These are phyloP conservation scores for Alauda arvensis DNA, from an alignment of 2,797 vertebrate species.

Conservation along the genomic window DNA sequence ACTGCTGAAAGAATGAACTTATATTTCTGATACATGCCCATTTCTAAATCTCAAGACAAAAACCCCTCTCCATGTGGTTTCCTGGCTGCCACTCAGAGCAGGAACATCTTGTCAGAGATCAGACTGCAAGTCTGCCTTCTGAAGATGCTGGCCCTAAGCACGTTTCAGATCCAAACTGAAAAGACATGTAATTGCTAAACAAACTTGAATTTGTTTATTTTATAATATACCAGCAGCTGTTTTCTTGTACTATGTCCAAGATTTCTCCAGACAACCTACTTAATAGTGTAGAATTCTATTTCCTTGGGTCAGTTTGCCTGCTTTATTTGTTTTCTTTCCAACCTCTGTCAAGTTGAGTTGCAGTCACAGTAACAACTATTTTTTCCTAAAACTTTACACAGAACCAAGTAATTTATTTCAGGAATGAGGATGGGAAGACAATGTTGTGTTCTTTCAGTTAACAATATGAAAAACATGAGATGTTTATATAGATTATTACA, in stretches of 20 bases:
- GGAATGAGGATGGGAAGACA: background rate
- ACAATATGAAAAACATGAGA: background rate
- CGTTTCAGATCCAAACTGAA: slow-evolving; percentile 34
- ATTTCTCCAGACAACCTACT: slow-evolving; percentile 1
- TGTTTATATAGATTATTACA: background rate
- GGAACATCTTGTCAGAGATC: slow-evolving; percentile 29
- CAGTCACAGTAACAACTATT: background rate
- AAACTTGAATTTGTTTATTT: slow-evolving; percentile 55
- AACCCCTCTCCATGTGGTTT: background rate
- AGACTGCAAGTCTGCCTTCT: slow-evolving; percentile 26
- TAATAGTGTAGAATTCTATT: background rate
- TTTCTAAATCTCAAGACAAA: slow-evolving; percentile 20
- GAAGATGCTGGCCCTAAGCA: slow-evolving; percentile 24
- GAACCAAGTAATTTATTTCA: background rate
- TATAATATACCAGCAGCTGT: slow-evolving; percentile 38
- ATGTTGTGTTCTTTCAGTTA: background rate
- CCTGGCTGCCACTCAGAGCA: slow-evolving; percentile 19
- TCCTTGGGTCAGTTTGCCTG: background rate
- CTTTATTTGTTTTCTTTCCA: background rate
- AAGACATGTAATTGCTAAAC: slow-evolving; percentile 45
- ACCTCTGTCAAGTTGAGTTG: background rate
- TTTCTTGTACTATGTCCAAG: slow-evolving; percentile 25
- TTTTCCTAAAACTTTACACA: background rate
- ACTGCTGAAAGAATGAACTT: slow-evolving; percentile 16
- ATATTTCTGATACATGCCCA: background rate